Base-by-base conservation (phyloP, 2,797 vertebrate species). In the Numenius phaeopus region DNA sequence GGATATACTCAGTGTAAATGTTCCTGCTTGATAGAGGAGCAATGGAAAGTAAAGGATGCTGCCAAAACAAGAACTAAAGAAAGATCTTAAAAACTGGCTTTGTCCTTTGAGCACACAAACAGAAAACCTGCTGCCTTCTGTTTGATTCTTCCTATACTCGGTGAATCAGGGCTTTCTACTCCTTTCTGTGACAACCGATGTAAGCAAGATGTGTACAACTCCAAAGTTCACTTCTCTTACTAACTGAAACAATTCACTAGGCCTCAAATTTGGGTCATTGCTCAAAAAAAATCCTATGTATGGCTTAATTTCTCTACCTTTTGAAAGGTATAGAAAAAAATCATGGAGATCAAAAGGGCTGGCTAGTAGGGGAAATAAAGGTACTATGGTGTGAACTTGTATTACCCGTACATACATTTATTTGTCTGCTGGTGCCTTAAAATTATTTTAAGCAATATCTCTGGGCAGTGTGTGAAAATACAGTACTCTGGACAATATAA, bases 131-230 rank as follows among this genome's bases (percentile, higher is more conserved):
- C 26, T 30, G 62, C 30, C 46, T 71, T 27, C 39, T 20, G 8
- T 30, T 81, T 59, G 29, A 37, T 26, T 87, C 40, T 42, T 77
- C 29, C 49, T 50, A 55, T 42, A 37, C 11, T 37, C 20, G 23
- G 37, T 54, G 18, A 91, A 79, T 27, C 4, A 14, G 9, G 17
- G 39, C 37, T 37, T 54, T 18, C n/a, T 58, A 27, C 39, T 72
- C 11, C 14, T 62, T 86, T 80, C 58, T 50, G 18, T 47, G 16
- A 61, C 44, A 47, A 64, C 62, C 9, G 16, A 80, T 24, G 29
- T 8, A 69, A 0, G 2, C 5, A 86, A 89, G 7, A 47, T 8
- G 6, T 10, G 15, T 19, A 62, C 0, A 1, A 20, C 40, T 80
- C 42, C 54, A 77, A 29, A 14, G 69, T 39, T 29, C 4, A 30